These are phyloP conservation scores for Nephrotoma flavescens DNA, from an alignment of 2,888 invertebrate genomes.

Conservation along the genomic window DNA sequence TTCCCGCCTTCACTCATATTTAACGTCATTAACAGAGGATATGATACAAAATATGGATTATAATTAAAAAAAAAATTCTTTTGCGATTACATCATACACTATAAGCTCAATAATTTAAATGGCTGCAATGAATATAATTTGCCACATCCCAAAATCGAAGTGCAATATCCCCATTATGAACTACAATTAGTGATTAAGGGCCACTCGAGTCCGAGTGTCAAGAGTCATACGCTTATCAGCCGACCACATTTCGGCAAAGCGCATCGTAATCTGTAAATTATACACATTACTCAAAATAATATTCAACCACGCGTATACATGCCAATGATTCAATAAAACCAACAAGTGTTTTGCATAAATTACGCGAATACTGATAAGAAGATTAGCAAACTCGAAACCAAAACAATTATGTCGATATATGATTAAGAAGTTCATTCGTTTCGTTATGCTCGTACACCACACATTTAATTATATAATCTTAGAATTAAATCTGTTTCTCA, in stretches of 20 bases:
- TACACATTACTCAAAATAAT: not conserved
- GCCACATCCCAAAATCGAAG: not conserved
- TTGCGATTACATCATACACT: not conserved
- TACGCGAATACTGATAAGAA: not conserved
- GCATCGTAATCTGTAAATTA: too few relatives aligned
- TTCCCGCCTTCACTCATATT: not conserved
- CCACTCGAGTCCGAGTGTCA: not conserved
- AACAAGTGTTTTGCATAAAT: not conserved
- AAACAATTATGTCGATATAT: not conserved
- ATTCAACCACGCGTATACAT: not conserved
- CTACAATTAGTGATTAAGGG: not conserved
- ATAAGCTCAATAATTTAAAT: not conserved
- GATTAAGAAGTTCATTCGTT: not conserved
- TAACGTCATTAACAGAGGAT: not conserved
- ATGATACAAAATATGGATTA: not conserved
- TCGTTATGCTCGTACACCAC: not conserved
- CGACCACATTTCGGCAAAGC: not conserved
- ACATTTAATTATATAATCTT: not conserved
- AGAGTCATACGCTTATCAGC: not conserved
- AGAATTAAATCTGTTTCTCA: not conserved
- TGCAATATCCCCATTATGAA: not conserved
- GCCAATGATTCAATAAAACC: not conserved
- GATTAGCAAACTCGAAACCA: not conserved
- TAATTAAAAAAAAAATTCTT: not conserved
- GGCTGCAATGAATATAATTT: not conserved